Evolutionary conservation across 30 jellyfish, hydroid and myxozoan species (phyloP).

Genomic region (Cassiopea andromeda): DNA sequence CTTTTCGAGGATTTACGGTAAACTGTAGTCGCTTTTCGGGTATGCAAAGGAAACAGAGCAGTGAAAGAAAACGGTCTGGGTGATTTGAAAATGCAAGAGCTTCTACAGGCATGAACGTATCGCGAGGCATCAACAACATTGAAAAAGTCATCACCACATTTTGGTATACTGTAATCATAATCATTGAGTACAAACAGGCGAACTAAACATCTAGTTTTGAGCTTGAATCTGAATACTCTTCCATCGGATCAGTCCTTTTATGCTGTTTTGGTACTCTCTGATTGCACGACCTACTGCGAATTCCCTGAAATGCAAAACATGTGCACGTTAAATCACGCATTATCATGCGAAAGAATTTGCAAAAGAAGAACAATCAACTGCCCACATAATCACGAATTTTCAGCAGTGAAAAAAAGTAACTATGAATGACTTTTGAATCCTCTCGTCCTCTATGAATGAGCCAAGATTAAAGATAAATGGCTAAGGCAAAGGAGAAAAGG

Average conservation of each 20-base stretch:
- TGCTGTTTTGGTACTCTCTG: background rate
- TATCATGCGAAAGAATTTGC: background rate
- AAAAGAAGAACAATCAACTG: background rate
- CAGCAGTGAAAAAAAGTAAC: background rate
- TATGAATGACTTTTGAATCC: background rate
- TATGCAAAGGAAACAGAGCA: too few species aligned
- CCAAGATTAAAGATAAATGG: background rate
- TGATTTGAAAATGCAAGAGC: too few species aligned
- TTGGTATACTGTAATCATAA: too few species aligned
- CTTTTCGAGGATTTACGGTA: too few species aligned
- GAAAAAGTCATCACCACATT: too few species aligned
- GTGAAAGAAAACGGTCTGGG: too few species aligned
- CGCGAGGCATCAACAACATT: too few species aligned
- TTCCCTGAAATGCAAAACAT: slow-evolving; percentile 6
- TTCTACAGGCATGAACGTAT: too few species aligned
- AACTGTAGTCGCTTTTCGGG: too few species aligned
- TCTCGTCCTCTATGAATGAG: background rate
- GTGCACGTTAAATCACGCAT: background rate
- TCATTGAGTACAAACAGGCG: background rate
- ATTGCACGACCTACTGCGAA: background rate
- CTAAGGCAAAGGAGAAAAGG: too few species aligned
- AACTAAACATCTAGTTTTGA: slow-evolving; percentile 10
- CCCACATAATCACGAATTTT: background rate
- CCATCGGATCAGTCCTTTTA: slow-evolving; percentile 1
- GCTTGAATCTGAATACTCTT: slow-evolving; percentile 10